phyloP scores from a whole-genome alignment of 2,797 vertebrate species.

The Melopsittacus undulatus region DNA sequence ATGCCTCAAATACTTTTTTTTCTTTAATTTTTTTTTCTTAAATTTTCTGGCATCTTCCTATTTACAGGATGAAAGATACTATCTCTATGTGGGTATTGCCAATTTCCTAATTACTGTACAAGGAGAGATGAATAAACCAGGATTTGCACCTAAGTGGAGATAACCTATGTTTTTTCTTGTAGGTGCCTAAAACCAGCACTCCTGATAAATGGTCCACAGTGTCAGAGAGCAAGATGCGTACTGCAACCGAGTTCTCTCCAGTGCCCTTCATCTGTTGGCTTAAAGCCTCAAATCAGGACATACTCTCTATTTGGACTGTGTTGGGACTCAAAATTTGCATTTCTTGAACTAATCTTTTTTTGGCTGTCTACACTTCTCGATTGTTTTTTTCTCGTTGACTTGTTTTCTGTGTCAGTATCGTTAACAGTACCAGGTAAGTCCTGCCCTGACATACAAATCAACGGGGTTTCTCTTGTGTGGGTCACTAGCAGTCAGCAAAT shows the following conservation, averaged over 20 bases:
- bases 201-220: neutral
- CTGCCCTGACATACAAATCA: neutral
- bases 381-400: neutral
- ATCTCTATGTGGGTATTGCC: neutral
- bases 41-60: neutral
- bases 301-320: no score
- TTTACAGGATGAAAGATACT: neutral
- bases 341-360: neutral
- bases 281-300: neutral
- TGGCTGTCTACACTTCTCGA: neutral
- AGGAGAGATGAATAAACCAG: neutral
- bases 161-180: neutral
- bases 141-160: neutral
- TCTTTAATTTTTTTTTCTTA: neutral
- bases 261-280: neutral
- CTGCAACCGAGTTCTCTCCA: neutral
- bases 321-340: neutral
- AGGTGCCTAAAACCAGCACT: neutral
- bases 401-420: neutral
- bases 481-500: neutral
- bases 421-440: neutral
- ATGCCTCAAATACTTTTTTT: neutral
- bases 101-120: neutral
- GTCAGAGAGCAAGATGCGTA: neutral
- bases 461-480: neutral